Base-by-base conservation (phyloP, 35 echinoderm and acorn worm species). In the Diadema setosum region DNA sequence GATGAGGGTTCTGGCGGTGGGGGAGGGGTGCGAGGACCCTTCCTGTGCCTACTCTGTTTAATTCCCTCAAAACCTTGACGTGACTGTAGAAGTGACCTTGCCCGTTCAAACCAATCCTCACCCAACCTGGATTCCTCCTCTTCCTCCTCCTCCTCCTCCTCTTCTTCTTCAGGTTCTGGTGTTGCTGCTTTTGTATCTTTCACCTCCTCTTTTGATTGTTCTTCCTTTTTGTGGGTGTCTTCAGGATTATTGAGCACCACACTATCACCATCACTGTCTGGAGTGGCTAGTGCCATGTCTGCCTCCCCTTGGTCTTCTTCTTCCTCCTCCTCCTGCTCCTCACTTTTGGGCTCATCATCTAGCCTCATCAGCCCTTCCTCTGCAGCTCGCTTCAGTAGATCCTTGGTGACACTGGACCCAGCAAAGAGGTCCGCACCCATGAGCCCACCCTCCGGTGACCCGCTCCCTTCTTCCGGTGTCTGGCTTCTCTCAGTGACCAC, bases 121-220 rank as follows among this genome's bases (percentile, higher is more conserved):
- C 73, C 73, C 44, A 78, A 44, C 73, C 73, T 78, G 17, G 73
- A 78, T 23, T 78, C 73, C 37, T 78, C 73, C 37, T 78, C 73
- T 43, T 26, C 16, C 2, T 78, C 73, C 24, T 78, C 73, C 21
- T 78, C 73, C 3, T 26, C 26, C 44, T 78, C 73, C 30, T 78
- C 73, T 24, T 26, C 27, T 41, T 42, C 7, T 23, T 78, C 44
- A 21, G 39, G 14, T 30, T 73, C 30, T 24, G 39, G 12, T 44
- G 18, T 41, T 24, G 44, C 73, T 15, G 63, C 30, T 32, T 26
- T 26, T 67, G n/a, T n/a, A n/a, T n/a, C n/a, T n/a, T 52, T 52
- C 9, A 52, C 48, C n/a, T 52, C 48, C 48, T 52, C 48, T n/a
- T 52, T 52, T n/a, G 9, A n/a, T 52, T 52, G 9, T 52, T 9